A percentile compares a stretch with the other conserved stretches of the same genome.
Conservation (phyloP, 2,113 vertebrate species). For the Sylvia atricapilla region DNA sequence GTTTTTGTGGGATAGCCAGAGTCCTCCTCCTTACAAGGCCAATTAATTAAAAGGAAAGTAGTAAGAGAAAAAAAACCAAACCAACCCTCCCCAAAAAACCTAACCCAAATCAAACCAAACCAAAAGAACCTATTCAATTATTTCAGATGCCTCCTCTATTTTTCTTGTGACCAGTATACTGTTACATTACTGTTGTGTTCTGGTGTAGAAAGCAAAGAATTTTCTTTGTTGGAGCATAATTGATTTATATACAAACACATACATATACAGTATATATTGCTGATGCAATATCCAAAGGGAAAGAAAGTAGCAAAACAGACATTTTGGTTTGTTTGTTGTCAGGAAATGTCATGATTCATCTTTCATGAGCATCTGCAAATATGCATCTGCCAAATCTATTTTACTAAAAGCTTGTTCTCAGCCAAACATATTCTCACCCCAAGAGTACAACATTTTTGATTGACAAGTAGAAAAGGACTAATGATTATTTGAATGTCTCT, state of each 20-base stretch:
- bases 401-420: conserved; percentile 56
- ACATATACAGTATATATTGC: not conserved
- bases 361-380: conserved; percentile 65
- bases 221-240: not conserved
- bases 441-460: conserved; percentile 43
- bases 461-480: conserved; percentile 53
- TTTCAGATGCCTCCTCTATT: not conserved
- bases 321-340: conserved; percentile 59
- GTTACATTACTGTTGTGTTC: not conserved
- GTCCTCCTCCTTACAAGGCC: not conserved
- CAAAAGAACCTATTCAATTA: not conserved
- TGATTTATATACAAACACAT: not conserved
- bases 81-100: accelerated
- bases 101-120: not conserved
- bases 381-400: conserved; percentile 61
- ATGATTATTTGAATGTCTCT: conserved; percentile 42
- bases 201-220: not conserved
- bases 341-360: conserved; percentile 59
- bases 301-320: conserved; percentile 16
- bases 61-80: not conserved
- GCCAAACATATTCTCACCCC: conserved; percentile 46
- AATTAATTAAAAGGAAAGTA: not conserved
- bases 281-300: not conserved
- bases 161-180: not conserved
- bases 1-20: not conserved